phyloP scores from a whole-genome alignment of 2,797 vertebrate genomes.

The Percopsis omiscomaycus region DNA sequence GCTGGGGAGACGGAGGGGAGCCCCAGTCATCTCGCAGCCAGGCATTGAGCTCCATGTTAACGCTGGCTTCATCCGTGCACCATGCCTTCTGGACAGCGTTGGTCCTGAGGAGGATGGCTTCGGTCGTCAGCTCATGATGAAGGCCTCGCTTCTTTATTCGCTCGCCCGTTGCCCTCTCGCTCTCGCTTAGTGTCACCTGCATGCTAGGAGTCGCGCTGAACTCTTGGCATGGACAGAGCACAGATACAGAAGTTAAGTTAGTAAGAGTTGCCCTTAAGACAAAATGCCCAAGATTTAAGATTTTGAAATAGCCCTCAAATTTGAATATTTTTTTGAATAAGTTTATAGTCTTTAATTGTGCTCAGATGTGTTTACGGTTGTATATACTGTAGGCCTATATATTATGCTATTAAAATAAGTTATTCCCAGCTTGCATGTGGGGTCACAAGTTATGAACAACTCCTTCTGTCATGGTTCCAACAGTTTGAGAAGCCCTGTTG shows the following conservation, averaged over 20 bases:
- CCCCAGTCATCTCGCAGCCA: conserved; percentile 65
- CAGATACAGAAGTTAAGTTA: neutral
- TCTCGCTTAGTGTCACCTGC: conserved; percentile 25
- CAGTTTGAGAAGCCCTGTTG: too few species aligned
- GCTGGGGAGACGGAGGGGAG: neutral
- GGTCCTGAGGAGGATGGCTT: conserved; percentile 73
- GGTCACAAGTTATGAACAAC: too few species aligned
- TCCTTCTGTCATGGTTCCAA: too few species aligned
- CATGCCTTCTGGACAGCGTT: conserved; percentile 61
- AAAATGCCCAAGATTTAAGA: neutral
- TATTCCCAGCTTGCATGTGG: too few species aligned
- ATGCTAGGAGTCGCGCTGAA: neutral
- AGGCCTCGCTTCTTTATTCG: conserved; percentile 53
- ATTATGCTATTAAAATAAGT: neutral
- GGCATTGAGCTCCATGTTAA: conserved; percentile 56
- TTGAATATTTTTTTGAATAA: too few species aligned
- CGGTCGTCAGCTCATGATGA: conserved; percentile 43
- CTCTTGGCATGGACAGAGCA: conserved; percentile 32
- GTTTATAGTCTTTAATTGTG: neutral
- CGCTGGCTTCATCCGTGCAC: conserved; percentile 35
- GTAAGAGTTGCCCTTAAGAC: neutral
- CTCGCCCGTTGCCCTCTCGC: conserved; percentile 49
- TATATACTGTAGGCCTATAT: neutral
- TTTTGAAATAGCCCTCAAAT: too few species aligned
- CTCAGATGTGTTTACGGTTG: neutral